These are phyloP conservation scores for Helicolenus hilgendorfi DNA, from an alignment of 2,797 vertebrate genomes.

Conservation along the genomic window DNA sequence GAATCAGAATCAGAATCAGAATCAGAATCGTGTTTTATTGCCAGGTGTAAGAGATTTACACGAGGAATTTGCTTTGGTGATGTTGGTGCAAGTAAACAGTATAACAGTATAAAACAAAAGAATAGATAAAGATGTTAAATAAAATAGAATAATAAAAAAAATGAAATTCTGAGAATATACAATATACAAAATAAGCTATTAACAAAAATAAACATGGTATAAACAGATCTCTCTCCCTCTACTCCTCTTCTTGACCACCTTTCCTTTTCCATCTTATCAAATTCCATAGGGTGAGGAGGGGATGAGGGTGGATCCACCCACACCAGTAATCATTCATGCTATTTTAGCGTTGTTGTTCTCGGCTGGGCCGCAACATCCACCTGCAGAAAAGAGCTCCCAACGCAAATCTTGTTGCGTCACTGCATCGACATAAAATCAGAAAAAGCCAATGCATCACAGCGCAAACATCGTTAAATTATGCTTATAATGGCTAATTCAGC, in stretches of 20 bases:
- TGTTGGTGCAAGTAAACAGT: too few species aligned
- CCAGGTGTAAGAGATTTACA: too few species aligned
- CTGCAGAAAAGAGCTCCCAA: slow-evolving; percentile 40
- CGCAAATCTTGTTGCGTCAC: slow-evolving; percentile 44
- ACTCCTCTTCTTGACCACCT: slow-evolving; percentile 59
- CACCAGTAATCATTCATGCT: slow-evolving; percentile 82
- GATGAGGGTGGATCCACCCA: slow-evolving; percentile 72
- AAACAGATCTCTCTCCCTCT: too few species aligned
- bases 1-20: too few species aligned
- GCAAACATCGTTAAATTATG: slow-evolving; percentile 47
- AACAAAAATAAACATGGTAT: too few species aligned
- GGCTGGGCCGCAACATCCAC: slow-evolving; percentile 69
- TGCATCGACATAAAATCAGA: slow-evolving; percentile 29
- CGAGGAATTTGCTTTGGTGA: too few species aligned
- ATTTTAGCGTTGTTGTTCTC: slow-evolving; percentile 72
- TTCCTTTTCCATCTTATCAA: slow-evolving; percentile 78
- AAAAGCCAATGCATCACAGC: slow-evolving; percentile 30
- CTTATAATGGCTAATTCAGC: slow-evolving; percentile 63
- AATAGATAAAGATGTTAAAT: too few species aligned
- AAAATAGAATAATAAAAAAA: too few species aligned
- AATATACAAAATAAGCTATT: too few species aligned
- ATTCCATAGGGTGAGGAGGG: slow-evolving; percentile 78
- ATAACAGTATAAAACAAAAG: too few species aligned
- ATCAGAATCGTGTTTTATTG: too few species aligned
- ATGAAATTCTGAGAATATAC: too few species aligned